Percentiles rank a stretch among this genome's conserved stretches.
Conservation (phyloP, 1,140 invertebrate genomes). For the Panonychus citri region DNA sequence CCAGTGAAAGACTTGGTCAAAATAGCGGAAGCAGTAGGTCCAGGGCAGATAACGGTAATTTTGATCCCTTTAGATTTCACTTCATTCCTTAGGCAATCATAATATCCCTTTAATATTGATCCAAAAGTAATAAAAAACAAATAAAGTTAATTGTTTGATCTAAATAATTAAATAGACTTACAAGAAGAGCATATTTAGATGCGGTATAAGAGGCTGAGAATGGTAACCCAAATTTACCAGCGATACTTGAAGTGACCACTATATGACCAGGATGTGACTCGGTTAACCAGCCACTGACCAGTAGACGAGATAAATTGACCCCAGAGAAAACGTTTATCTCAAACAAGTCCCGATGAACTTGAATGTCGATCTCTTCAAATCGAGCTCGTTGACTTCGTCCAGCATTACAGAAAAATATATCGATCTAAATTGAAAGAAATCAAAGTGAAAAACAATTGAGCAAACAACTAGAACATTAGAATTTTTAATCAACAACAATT, state of each 20-base stretch:
- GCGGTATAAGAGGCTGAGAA: slow-evolving; percentile 45
- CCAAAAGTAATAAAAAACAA: not conserved
- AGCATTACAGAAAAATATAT: slow-evolving; percentile 58
- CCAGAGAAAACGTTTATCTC: slow-evolving; percentile 56
- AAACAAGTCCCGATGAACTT: slow-evolving; percentile 51
- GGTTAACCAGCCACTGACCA: slow-evolving; percentile 37
- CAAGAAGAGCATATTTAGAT: slow-evolving; percentile 56
- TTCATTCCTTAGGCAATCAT: slow-evolving; percentile 9
- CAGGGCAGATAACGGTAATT: slow-evolving; percentile 50
- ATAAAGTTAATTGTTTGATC: not conserved
- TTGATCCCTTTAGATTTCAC: slow-evolving; percentile 27
- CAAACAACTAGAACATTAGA: not conserved
- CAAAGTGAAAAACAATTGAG: not conserved
- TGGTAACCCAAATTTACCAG: slow-evolving; percentile 40
- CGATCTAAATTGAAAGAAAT: slow-evolving; percentile 28
- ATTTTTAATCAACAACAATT: not conserved
- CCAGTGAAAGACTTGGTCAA: slow-evolving; percentile 43
- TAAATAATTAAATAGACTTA: slow-evolving; percentile 21
- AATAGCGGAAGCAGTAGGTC: slow-evolving; percentile 45
- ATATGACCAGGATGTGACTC: slow-evolving; percentile 33
- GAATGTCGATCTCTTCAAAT: slow-evolving; percentile 39
- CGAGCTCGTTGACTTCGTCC: slow-evolving; percentile 49
- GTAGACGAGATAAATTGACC: slow-evolving; percentile 41
- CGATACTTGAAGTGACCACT: slow-evolving; percentile 44
- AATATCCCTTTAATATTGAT: too few species aligned